Conservation (phyloP, 35 echinoderm and acorn worm genomes). For the Anneissia japonica region DNA sequence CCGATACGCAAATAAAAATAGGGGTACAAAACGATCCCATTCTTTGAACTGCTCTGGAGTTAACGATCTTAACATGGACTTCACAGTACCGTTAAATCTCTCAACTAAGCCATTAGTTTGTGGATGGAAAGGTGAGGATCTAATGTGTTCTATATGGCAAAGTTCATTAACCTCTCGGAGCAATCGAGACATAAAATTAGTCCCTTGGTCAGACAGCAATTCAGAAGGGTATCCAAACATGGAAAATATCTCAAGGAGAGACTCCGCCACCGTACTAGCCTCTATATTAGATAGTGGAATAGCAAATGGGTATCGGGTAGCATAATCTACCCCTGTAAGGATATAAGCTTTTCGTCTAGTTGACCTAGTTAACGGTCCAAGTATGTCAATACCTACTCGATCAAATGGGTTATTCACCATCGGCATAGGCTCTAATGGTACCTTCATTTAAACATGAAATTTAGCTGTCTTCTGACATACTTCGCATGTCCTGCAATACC, state of each 20-base stretch:
- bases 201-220: no score
- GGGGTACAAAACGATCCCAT: no score
- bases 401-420: constrained; percentile 26
- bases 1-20: no score
- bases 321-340: constrained; percentile 6
- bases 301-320: no score
- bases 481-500: constrained; percentile 17
- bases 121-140: no score
- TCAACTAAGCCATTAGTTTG: no score
- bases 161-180: no score
- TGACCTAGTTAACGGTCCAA: constrained; percentile 10
- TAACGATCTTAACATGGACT: no score
- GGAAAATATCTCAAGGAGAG: constrained; percentile 10
- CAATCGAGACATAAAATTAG: no score
- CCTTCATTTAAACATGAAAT: neutral
- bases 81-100: no score
- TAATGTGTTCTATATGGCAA: no score
- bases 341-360: constrained; percentile 14
- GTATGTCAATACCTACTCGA: constrained; percentile 24
- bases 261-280: constrained; percentile 16
- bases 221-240: constrained; percentile 12
- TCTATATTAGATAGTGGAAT: constrained; percentile 14
- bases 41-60: no score
- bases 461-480: constrained; percentile 10
- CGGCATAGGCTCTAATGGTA: neutral